Percentiles rank a stretch among this genome's conserved stretches.
Evolutionary conservation across 2,888 invertebrate genomes (phyloP).

Genomic region (Gari tellinella): DNA sequence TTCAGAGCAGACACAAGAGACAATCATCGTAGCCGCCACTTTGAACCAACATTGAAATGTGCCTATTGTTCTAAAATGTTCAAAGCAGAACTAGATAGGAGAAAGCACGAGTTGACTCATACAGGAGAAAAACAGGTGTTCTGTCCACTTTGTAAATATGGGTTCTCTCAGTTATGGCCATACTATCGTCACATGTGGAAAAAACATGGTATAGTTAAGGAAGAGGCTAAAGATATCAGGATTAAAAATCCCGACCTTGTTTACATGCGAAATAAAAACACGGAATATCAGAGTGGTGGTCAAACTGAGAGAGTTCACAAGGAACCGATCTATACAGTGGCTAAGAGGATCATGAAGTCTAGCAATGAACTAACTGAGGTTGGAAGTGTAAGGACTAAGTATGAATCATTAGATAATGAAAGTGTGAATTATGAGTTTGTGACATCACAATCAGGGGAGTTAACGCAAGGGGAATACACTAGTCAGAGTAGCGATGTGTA

Average conservation of each 20-base stretch:
- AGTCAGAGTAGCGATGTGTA: neutral
- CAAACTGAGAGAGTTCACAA: neutral
- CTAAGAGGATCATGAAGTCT: too few relatives aligned
- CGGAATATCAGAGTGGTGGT: neutral
- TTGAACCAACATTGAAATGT: slow-evolving; percentile 37
- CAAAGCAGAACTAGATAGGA: slow-evolving; percentile 42
- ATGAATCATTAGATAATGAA: neutral
- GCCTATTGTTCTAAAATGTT: slow-evolving; percentile 44
- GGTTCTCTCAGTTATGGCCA: slow-evolving; percentile 46
- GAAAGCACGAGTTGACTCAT: slow-evolving; percentile 53
- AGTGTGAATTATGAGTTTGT: neutral
- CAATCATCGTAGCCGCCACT: slow-evolving; percentile 41
- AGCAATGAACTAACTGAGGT: too few relatives aligned
- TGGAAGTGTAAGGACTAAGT: neutral
- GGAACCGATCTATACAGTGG: too few relatives aligned
- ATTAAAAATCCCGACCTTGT: slow-evolving; percentile 44
- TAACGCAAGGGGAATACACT: neutral
- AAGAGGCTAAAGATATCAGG: slow-evolving; percentile 44
- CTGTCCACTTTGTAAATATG: slow-evolving; percentile 41
- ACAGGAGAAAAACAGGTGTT: slow-evolving; percentile 48
- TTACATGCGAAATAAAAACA: slow-evolving; percentile 28
- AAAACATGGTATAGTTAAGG: slow-evolving; percentile 43
- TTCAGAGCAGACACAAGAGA: slow-evolving; percentile 39
- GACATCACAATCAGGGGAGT: neutral
- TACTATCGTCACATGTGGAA: slow-evolving; percentile 52